These are phyloP conservation scores for Diphyllodes magnificus DNA, from an alignment of 2,113 vertebrate genomes.

Conservation along the genomic window DNA sequence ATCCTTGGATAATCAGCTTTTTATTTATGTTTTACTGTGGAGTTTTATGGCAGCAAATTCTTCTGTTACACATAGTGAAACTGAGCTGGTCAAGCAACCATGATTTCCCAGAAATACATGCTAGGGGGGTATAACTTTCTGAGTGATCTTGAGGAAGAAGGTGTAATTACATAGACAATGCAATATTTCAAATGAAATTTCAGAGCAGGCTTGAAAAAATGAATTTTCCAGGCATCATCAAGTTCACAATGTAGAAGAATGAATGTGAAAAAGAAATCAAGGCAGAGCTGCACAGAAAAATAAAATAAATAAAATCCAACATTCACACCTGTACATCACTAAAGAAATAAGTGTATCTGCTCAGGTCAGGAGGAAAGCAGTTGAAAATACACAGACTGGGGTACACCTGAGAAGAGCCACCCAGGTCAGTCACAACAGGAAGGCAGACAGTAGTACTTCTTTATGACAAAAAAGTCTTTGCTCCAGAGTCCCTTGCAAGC, in stretches of 20 bases:
- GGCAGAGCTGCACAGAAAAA: neutral
- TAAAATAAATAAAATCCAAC: neutral
- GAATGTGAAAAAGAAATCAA: neutral
- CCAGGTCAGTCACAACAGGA: neutral
- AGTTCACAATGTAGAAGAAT: neutral
- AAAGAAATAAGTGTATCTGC: neutral
- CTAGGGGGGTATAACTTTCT: neutral
- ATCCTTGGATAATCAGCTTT: neutral
- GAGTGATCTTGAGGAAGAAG: neutral
- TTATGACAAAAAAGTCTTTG: neutral
- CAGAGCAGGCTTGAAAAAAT: slow-evolving; percentile 7
- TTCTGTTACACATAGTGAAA: neutral
- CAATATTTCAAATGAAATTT: neutral
- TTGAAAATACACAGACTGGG: slow-evolving; percentile 19
- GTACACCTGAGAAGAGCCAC: slow-evolving; percentile 3
- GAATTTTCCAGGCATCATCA: neutral
- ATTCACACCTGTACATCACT: neutral
- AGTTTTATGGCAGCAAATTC: neutral
- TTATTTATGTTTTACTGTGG: neutral
- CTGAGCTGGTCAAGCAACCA: neutral
- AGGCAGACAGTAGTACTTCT: neutral
- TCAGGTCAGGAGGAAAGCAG: slow-evolving; percentile 29
- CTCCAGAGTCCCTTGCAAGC: neutral
- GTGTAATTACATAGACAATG: neutral
- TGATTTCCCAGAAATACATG: slow-evolving; percentile 5